These are phyloP conservation scores for Lampris megalopsis DNA, from an alignment of 2,113 vertebrate species.

Conservation along the genomic window DNA sequence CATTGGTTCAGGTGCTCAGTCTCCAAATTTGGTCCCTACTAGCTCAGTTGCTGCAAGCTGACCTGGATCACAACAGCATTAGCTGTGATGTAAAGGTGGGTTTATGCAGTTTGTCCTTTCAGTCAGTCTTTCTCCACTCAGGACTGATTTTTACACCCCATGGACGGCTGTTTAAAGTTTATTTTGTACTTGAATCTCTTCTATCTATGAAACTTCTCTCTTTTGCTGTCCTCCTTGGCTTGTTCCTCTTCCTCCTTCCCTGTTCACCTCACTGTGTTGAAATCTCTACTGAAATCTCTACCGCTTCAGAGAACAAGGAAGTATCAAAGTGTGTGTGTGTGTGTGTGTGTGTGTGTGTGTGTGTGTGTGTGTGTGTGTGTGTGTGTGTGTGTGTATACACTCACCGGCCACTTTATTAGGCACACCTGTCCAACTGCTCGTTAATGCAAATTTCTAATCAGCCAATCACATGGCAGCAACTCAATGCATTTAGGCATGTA, in stretches of 20 bases:
- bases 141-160: neutral
- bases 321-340: conserved; percentile 4
- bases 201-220: conserved; percentile 61
- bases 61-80: too few relatives aligned
- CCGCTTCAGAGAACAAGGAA: neutral
- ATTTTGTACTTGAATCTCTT: conserved; percentile 49
- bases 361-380: neutral
- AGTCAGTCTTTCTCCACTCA: neutral
- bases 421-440: too few relatives aligned
- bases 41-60: too few relatives aligned
- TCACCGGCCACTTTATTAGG: too few relatives aligned
- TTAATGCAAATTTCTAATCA: too few relatives aligned
- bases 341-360: neutral
- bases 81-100: too few relatives aligned
- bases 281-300: conserved; percentile 62
- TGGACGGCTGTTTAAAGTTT: too few relatives aligned
- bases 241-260: conserved; percentile 46
- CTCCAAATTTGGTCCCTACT: too few relatives aligned
- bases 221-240: conserved; percentile 14
- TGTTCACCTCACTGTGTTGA: conserved; percentile 62
- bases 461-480: too few relatives aligned
- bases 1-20: too few relatives aligned
- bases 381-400: neutral
- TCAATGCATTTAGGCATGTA: too few relatives aligned
- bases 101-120: neutral